Base-by-base conservation (phyloP, 2,113 vertebrate species). In the Chloebia gouldiae region DNA sequence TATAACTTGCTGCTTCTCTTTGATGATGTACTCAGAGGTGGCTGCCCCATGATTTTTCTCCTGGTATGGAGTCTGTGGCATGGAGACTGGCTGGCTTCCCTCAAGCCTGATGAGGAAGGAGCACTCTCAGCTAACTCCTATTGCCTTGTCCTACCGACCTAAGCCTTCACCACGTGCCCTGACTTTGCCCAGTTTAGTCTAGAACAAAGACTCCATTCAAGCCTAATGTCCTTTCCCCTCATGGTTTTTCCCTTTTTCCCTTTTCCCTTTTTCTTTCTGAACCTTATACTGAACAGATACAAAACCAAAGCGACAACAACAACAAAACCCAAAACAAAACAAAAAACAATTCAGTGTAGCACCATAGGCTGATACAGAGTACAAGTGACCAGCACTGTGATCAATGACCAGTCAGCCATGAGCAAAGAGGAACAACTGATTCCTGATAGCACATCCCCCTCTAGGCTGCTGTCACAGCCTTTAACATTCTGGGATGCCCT, bases 401-500 rank as follows among this genome's bases (percentile, higher is more conserved):
- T 76, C 92, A 87, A 16, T 79, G 77, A 86, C 61, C 83, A 79
- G 35, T 53, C 72, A 93, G 71, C 86, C 86, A 84, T 84, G 15
- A 82, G 49, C 54, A 81, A 91, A 79, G 66, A 72, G 10, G 15
- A 68, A 50, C 8, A 71, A 92, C 47, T 22, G 51, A 94, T 49
- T 40, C 12, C 45, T 51, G 22, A 54, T 15, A 86, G 19, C 3
- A 15, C 27, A 83, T 81, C 44, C 85, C 27, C 70, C 91, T 81
- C 73, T 57, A 72, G 82, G 93, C 89, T 85, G 63, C 85, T 95
- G 85, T 87, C 96, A 95, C 39, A 92, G 30, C n/a, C 53, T 93
- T 51, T 77, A 65, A 60, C 1, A 4, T 81, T 69, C 57, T 51
- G 2, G 9, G 37, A 50, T 57, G 27, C 42, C 59, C 54, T 50